These are phyloP conservation scores for Kryptolebias ocellatus DNA, from an alignment of 2,797 vertebrate species.

Conservation along the genomic window DNA sequence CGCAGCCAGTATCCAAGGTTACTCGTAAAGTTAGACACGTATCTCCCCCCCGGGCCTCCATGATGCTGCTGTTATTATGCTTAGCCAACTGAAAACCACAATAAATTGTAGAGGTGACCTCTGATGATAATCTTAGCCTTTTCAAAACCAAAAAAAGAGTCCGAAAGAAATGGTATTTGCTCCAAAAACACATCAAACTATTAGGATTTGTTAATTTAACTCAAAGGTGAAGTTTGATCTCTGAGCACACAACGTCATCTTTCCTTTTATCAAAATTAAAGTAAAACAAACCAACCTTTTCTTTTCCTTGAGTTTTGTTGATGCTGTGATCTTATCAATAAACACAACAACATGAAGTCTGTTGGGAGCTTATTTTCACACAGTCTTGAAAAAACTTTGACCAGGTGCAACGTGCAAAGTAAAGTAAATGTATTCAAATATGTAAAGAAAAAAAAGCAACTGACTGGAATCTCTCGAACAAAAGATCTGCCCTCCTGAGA, in stretches of 20 bases:
- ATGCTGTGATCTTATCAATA: background rate
- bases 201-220: no score
- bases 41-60: constrained; percentile 22
- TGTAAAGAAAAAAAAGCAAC: background rate
- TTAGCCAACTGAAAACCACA: constrained; percentile 21
- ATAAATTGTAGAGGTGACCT: constrained; percentile 22
- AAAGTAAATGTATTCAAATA: background rate
- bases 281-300: background rate
- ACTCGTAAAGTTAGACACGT: constrained; percentile 16
- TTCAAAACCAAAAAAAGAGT: background rate
- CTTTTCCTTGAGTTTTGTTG: background rate
- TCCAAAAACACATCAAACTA: background rate
- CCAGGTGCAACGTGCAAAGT: background rate
- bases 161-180: background rate
- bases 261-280: no score
- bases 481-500: no score
- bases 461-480: background rate
- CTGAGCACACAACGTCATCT: no score
- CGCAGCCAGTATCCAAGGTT: constrained; percentile 51
- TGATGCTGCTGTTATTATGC: constrained; percentile 19
- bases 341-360: background rate
- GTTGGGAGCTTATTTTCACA: constrained; percentile 3
- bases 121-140: constrained; percentile 1
- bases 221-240: no score
- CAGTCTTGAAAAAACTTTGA: background rate